These are phyloP conservation scores for Platysternon megacephalum DNA, from an alignment of 2,113 vertebrate genomes.

Conservation along the genomic window DNA sequence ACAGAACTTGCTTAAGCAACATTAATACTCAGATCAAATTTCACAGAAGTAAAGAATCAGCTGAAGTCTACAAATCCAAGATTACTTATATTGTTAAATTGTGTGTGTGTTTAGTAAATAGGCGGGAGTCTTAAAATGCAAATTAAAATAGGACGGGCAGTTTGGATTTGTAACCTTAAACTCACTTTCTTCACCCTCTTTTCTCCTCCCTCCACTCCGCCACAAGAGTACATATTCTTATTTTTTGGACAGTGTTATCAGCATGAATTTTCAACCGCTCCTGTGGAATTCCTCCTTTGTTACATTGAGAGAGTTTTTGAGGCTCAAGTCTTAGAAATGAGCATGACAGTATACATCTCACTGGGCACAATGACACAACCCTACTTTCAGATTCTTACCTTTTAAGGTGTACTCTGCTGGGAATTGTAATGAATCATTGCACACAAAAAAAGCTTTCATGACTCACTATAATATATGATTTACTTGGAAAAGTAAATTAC, in stretches of 20 bases:
- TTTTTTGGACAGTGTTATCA: conserved; percentile 13
- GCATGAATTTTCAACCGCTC: not conserved
- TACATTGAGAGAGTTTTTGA: not conserved
- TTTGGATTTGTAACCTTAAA: not conserved
- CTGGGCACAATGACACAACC: not conserved
- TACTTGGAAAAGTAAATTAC: not conserved
- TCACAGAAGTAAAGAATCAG: not conserved
- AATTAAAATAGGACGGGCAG: conserved; percentile 7
- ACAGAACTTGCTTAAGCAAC: not conserved
- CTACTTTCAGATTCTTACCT: conserved; percentile 12
- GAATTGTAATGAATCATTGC: conserved; percentile 24
- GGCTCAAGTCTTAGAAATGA: conserved; percentile 1
- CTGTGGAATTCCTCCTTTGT: not conserved
- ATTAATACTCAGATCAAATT: not conserved
- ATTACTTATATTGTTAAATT: not conserved
- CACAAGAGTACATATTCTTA: not conserved
- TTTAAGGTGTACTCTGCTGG: conserved; percentile 21
- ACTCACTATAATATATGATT: conserved; percentile 15
- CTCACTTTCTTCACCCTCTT: not conserved
- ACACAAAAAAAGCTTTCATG: conserved; percentile 7
- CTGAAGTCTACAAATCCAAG: not conserved
- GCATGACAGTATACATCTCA: not conserved
- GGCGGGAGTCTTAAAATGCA: not conserved
- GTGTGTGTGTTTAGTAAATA: not conserved
- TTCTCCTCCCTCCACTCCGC: not conserved